Evolutionary conservation across 1,140 invertebrate genomes (phyloP), one percentile per base, ranked within the genome.

Genomic region (Drosophila leontia): DNA sequence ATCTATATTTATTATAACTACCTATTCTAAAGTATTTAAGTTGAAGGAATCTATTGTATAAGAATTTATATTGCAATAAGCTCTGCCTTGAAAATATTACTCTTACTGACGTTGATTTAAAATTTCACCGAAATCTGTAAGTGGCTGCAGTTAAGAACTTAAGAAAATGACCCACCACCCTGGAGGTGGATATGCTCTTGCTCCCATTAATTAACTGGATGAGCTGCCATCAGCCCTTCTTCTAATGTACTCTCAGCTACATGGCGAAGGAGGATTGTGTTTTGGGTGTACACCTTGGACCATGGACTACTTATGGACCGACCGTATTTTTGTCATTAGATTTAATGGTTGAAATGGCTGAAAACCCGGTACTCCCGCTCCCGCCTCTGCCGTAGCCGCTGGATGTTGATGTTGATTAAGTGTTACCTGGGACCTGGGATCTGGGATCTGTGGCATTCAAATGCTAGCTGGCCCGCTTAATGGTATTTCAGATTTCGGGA

Each of bases 241-340:
- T 39, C 35, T 56, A 55, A 55, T 34, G 48, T 51, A 50, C 42
- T 15, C 23, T 15, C 23, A 7, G 1, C 3, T 23, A 23, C 2
- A 23, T 23, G 29, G 5, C 17, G 29, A 5, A 34, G 34, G 32
- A 55, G 34, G 51, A 23, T 34, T 29, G 48, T 17, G 17, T 19
- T 44, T 67, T 47, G 55, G 62, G 29, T 77, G 75, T 58, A 65
- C 65, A 68, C 71, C 67, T 64, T 69, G 64, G 63, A 55, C 34
- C 8, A 6, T 55, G 19, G 34, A 23, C 53, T 56, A 39, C 26
- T 56, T 56, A 56, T 56, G 53, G 13, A 11, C 19, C 35, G 13
- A 11, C 19, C 35, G 53, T 26, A 39, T 75, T 85, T 67, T 79
- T 87, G 84, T 83, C 83, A 87, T 87, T 83, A 87, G 76, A 83